phyloP scores from a whole-genome alignment of 2,888 invertebrate genomes.

The Eupithecia exiguata region DNA sequence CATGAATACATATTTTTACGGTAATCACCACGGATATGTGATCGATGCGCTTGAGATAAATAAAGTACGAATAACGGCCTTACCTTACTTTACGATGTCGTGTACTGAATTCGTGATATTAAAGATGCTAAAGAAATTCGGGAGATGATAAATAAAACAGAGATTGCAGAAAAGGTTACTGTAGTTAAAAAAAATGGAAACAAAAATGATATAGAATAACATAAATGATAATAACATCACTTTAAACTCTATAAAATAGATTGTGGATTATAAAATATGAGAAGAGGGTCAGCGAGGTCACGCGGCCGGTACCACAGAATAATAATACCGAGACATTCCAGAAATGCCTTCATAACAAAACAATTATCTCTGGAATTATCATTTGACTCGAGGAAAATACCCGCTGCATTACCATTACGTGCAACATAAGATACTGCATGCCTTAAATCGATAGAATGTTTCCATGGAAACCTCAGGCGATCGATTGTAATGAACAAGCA shows the following conservation, averaged over 20 bases:
- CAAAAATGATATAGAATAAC: neutral
- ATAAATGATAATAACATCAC: conserved; percentile 35
- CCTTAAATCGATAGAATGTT: conserved; percentile 12
- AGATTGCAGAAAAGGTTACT: neutral
- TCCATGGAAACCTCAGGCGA: conserved; percentile 27
- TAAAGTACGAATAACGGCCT: conserved; percentile 34
- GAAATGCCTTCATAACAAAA: conserved; percentile 44
- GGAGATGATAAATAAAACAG: neutral
- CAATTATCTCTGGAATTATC: conserved; percentile 45
- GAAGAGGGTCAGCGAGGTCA: conserved; percentile 46
- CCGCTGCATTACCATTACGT: conserved; percentile 30
- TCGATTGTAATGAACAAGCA: conserved; percentile 17
- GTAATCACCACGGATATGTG: conserved; percentile 42
- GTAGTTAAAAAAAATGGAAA: conserved; percentile 16
- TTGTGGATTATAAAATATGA: conserved; percentile 49
- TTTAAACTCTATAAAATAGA: conserved; percentile 41
- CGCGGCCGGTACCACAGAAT: conserved; percentile 34
- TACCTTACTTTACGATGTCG: conserved; percentile 35
- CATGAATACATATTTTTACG: conserved; percentile 42
- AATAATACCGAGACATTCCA: conserved; percentile 37
- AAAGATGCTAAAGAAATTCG: conserved; percentile 25
- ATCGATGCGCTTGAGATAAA: conserved; percentile 42
- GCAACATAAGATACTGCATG: conserved; percentile 2
- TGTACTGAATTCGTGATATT: conserved; percentile 35
- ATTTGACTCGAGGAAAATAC: conserved; percentile 43